Evolutionary conservation across 2,888 invertebrate genomes (phyloP).

Genomic region (Emmelina monodactyla): DNA sequence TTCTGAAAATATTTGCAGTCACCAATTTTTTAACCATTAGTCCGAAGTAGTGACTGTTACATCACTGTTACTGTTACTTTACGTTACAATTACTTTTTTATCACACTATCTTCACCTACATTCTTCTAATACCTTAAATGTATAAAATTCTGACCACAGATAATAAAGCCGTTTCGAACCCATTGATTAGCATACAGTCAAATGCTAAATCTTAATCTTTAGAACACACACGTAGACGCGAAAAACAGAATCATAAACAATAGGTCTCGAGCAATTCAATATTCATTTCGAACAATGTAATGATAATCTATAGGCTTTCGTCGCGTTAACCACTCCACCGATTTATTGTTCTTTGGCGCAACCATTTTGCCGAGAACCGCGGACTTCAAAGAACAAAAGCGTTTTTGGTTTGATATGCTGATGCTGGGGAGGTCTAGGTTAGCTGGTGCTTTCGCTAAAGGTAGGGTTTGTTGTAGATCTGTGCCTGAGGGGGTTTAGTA

Average conservation of each 20-base stretch:
- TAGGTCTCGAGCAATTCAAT: slow-evolving; percentile 60
- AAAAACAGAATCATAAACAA: slow-evolving; percentile 41
- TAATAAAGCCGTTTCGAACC: not conserved
- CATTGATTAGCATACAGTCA: slow-evolving; percentile 1
- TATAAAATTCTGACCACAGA: too few relatives aligned
- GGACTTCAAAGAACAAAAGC: slow-evolving; percentile 20
- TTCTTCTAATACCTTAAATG: too few relatives aligned
- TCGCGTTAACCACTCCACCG: slow-evolving; percentile 48
- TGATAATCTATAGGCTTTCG: slow-evolving; percentile 28
- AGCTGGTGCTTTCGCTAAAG: slow-evolving; percentile 23
- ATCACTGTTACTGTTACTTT: too few relatives aligned
- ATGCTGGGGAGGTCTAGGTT: slow-evolving; percentile 23
- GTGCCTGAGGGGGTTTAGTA: slow-evolving; percentile 44
- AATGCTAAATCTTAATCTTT: slow-evolving; percentile 15
- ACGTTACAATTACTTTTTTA: too few relatives aligned
- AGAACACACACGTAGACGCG: slow-evolving; percentile 51
- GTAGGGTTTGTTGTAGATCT: slow-evolving; percentile 34
- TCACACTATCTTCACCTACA: too few relatives aligned
- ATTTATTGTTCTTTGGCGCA: slow-evolving; percentile 53
- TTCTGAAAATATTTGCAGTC: too few relatives aligned
- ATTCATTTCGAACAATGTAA: slow-evolving; percentile 61
- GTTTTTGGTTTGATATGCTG: too few relatives aligned
- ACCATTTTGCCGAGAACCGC: slow-evolving; percentile 29
- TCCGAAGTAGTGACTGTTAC: too few relatives aligned
- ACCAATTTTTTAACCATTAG: too few relatives aligned